Conservation (phyloP, 2,113 vertebrate genomes). For the Hiodon tergisus region DNA sequence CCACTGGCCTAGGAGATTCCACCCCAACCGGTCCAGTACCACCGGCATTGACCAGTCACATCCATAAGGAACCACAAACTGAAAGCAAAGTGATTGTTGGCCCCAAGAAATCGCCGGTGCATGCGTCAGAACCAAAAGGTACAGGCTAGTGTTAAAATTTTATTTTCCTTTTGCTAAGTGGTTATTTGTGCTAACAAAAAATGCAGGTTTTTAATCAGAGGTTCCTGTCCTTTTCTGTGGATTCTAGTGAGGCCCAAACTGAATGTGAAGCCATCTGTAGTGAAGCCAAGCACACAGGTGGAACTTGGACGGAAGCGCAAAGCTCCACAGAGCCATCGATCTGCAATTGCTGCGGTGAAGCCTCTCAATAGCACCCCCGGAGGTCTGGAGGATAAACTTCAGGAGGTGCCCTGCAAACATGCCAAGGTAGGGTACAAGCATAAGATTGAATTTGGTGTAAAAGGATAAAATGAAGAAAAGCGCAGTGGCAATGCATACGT, state of each 20-base stretch:
- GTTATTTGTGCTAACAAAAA: not conserved
- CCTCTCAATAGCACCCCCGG: slow-evolving; percentile 59
- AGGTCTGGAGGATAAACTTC: slow-evolving; percentile 19
- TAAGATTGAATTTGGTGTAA: no score
- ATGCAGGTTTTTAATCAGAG: not conserved
- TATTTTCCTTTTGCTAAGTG: not conserved
- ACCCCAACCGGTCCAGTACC: not conserved
- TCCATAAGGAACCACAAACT: not conserved
- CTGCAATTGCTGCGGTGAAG: slow-evolving; percentile 81
- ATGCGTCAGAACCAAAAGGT: slow-evolving; percentile 52
- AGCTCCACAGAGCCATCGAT: slow-evolving; percentile 47
- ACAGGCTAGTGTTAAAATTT: slow-evolving; percentile 9
- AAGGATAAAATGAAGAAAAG: not conserved
- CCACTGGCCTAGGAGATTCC: not conserved
- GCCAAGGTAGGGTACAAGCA: slow-evolving; percentile 35
- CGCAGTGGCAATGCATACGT: not conserved
- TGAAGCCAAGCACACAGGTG: slow-evolving; percentile 59
- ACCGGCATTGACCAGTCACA: not conserved
- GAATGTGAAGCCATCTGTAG: slow-evolving; percentile 75
- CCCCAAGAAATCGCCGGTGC: slow-evolving; percentile 32
- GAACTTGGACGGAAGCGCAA: slow-evolving; percentile 70
- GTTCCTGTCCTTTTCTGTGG: slow-evolving; percentile 14
- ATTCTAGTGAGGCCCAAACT: slow-evolving; percentile 73
- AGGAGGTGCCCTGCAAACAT: slow-evolving; percentile 24
- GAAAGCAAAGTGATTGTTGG: slow-evolving; percentile 11